Base-by-base conservation (phyloP, 2,113 vertebrate species). In the Carassius auratus region DNA sequence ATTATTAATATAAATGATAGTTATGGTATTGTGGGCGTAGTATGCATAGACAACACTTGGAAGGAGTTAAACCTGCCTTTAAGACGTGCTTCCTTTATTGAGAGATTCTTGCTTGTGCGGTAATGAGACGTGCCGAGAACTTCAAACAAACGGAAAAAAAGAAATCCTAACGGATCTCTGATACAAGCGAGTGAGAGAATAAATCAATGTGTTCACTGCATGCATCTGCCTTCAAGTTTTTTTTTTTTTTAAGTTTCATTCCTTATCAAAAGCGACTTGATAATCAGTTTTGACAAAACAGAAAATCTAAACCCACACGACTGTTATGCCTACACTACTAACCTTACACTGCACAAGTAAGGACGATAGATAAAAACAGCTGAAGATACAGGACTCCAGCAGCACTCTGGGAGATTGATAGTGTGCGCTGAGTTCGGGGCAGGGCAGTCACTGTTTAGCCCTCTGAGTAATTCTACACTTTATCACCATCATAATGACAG, bases 401-500 rank as follows among this genome's bases (percentile, higher is more conserved):
- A 79, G 77, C 50, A 52, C 77, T 45, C 80, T 26, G 87, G 15
- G 62, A 90, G 90, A 91, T 91, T 90, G 88, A 89, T 90, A 84
- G 90, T 84, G 83, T 48, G 89, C 66, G 88, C 85, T 88, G 90
- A 89, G 81, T 88, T 88, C 82, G 85, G 90, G 87, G 80, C 90
- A 89, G 89, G 85, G 77, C 87, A 88, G 87, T 81, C 86, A 85
- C 78, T 84, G 57, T 74, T 84, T 81, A 88, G 85, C 89, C 91
- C 78, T 85, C 71, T 8, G 81, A 87, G 86, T 88, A 90, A 91
- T 90, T 86, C 89, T 86, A 81, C 86, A 87, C 89, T 93, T 93
- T 90, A 93, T 93, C 87, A 90, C 84, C 89, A 88, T 90, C 89
- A 88, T 91, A 90, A 88, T 89, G 87, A 83, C 86, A 88, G 71